phyloP scores from a whole-genome alignment of 2,888 invertebrate genomes.

The Trichogramma dendrolimi region DNA sequence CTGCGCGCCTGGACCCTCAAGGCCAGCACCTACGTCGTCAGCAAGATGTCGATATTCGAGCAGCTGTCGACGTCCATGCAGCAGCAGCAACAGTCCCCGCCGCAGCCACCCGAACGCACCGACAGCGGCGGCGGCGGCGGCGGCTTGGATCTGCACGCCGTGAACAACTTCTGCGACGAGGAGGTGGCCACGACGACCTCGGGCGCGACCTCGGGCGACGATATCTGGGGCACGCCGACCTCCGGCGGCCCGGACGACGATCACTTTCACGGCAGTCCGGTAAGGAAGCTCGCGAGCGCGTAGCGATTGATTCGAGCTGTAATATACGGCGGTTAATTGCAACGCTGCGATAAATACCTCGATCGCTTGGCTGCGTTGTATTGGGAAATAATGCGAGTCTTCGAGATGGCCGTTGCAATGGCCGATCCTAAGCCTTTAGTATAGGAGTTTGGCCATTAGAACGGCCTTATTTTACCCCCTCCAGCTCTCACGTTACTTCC shows the following conservation, averaged over 20 bases:
- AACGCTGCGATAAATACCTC: too few species aligned
- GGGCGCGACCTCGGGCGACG: slow-evolving; percentile 79
- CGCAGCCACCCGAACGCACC: slow-evolving; percentile 47
- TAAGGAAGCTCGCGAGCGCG: slow-evolving; percentile 36
- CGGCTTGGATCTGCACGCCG: slow-evolving; percentile 36
- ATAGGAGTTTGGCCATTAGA: too few species aligned
- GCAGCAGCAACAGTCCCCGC: slow-evolving; percentile 39
- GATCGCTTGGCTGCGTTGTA: too few species aligned
- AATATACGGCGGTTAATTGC: too few species aligned
- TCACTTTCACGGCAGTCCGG: slow-evolving; percentile 50
- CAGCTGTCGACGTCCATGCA: slow-evolving; percentile 58
- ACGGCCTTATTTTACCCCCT: too few species aligned
- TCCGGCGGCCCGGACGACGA: slow-evolving; percentile 80
- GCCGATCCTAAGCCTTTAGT: too few species aligned
- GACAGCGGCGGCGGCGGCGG: slow-evolving; percentile 37
- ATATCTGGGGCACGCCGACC: slow-evolving; percentile 85
- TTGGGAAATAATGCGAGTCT: neutral
- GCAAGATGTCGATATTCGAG: slow-evolving; percentile 73
- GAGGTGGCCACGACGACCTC: slow-evolving; percentile 70
- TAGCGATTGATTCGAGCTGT: too few species aligned
- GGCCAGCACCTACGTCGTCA: slow-evolving; percentile 76
- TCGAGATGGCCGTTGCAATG: neutral
- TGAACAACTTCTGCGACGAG: slow-evolving; percentile 55
- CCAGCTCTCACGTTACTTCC: too few species aligned
- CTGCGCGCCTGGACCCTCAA: slow-evolving; percentile 74